Conservation (phyloP, 2,888 invertebrate genomes). For the Belgica antarctica region DNA sequence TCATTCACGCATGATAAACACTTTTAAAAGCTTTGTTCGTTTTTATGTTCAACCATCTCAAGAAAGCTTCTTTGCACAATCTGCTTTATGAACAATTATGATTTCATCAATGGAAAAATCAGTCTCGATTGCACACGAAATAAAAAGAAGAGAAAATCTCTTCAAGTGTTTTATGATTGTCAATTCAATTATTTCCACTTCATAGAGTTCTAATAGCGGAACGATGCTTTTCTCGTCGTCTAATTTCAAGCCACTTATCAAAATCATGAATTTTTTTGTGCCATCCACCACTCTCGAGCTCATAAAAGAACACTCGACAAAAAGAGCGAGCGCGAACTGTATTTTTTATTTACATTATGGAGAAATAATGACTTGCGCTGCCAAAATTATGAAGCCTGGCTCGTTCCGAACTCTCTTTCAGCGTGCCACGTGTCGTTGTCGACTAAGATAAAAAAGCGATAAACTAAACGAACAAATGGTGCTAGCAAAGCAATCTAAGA, state of each 20-base stretch:
- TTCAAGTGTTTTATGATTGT: slow-evolving; percentile 30
- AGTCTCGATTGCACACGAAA: slow-evolving; percentile 12
- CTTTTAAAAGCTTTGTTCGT: too few species aligned
- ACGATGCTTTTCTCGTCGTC: slow-evolving; percentile 29
- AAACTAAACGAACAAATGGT: neutral
- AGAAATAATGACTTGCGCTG: slow-evolving; percentile 34
- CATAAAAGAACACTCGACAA: slow-evolving; percentile 12
- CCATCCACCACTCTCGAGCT: slow-evolving; percentile 4
- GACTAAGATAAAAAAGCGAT: neutral
- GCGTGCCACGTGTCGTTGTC: slow-evolving; percentile 7
- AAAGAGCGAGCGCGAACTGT: neutral
- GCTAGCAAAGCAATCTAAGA: neutral
- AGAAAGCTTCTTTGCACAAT: neutral
- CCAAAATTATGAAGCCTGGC: slow-evolving; percentile 21
- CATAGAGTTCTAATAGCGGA: slow-evolving; percentile 30
- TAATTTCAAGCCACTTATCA: slow-evolving; percentile 36
- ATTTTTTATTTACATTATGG: slow-evolving; percentile 36
- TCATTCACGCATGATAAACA: too few species aligned
- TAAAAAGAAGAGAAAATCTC: slow-evolving; percentile 1
- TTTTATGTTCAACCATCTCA: too few species aligned
- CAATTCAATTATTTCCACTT: slow-evolving; percentile 41
- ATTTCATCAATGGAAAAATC: slow-evolving; percentile 18
- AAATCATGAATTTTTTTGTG: slow-evolving; percentile 30
- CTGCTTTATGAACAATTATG: slow-evolving; percentile 32
- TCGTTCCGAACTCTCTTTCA: neutral